phyloP scores from a whole-genome alignment of 2,797 vertebrate species.

The Coregonus sp. region DNA sequence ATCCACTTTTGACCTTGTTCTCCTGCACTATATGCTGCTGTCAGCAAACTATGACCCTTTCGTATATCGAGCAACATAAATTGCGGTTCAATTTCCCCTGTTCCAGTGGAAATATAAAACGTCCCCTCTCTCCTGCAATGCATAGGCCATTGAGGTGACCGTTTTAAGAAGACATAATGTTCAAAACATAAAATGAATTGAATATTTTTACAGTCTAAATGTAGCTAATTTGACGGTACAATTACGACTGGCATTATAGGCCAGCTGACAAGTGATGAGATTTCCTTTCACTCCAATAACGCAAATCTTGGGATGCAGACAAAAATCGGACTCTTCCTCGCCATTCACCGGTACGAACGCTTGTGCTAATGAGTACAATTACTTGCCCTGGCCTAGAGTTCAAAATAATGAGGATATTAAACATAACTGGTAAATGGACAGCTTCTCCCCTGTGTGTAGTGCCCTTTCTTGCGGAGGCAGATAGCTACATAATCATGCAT shows the following conservation, averaged over 20 bases:
- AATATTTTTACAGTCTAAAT: neutral
- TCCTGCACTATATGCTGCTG: slow-evolving; percentile 52
- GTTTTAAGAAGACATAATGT: neutral
- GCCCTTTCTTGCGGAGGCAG: neutral
- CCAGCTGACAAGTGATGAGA: neutral
- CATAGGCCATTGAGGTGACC: slow-evolving; percentile 5
- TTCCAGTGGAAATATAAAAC: slow-evolving; percentile 54
- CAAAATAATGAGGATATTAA: neutral
- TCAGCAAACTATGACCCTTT: slow-evolving; percentile 64
- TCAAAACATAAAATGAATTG: neutral
- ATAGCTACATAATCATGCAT: slow-evolving; percentile 7
- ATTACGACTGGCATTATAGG: neutral
- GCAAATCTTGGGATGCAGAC: neutral
- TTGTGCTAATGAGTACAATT: neutral
- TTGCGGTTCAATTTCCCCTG: slow-evolving; percentile 53
- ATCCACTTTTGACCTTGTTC: slow-evolving; percentile 62
- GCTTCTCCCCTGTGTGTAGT: neutral
- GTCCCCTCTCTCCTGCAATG: slow-evolving; percentile 58
- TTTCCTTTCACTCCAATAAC: neutral
- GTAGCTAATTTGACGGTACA: neutral
- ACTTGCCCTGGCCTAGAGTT: neutral
- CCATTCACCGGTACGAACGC: neutral
- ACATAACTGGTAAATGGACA: neutral
- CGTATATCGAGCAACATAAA: slow-evolving; percentile 68
- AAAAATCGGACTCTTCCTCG: neutral